Evolutionary conservation across 2,888 invertebrate genomes (phyloP), one percentile per base, ranked within the genome.

Genomic region (Drosophila planitibia): DNA sequence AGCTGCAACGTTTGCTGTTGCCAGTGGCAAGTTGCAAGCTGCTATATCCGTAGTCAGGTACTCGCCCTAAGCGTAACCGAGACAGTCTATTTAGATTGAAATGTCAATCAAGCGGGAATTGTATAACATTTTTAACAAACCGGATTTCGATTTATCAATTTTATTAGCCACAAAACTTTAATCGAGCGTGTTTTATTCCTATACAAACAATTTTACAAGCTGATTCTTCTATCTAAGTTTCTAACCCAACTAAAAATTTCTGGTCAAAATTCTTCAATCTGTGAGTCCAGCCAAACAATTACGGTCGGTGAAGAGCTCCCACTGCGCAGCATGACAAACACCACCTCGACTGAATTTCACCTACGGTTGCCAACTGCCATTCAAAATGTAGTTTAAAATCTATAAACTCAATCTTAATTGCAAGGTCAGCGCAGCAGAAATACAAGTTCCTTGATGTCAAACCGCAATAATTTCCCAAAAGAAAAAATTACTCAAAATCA

Each of bases 361-460:
- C 25, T 65, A 65, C 12, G 72, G 28, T 32, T 55, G 51, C 41
- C 33, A 37, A 22, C 55, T 35, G 14, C 14, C 30, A 61, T 70
- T 54, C 19, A n/a, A 52, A 70, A 30, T 35, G n/a, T 32, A 53
- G 53, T 28, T 44, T 37, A 37, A 70, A 44, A 37, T 44, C 41
- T 12, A 16, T 37, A 30, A 32, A 9, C 19, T 22, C 22, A 19
- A 25, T 37, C 32, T 67, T 82, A 84, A 79, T 81, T 84, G 82
- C 74, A 70, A 35, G 37, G 19, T 39, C 25, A 39, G 14, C 49
- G 22, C 12, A 2, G 33, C 32, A 16, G n/a, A 60, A 28, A 51
- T n/a, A 47, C 25, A 28, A 25, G 4, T 61, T 22, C 3, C 0
- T 7, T 6, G 22, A 30, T 28, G 7, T 53, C 51, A 28, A 52